phyloP scores from a whole-genome alignment of 2,888 invertebrate genomes.

The Amblyteles armatorius region DNA sequence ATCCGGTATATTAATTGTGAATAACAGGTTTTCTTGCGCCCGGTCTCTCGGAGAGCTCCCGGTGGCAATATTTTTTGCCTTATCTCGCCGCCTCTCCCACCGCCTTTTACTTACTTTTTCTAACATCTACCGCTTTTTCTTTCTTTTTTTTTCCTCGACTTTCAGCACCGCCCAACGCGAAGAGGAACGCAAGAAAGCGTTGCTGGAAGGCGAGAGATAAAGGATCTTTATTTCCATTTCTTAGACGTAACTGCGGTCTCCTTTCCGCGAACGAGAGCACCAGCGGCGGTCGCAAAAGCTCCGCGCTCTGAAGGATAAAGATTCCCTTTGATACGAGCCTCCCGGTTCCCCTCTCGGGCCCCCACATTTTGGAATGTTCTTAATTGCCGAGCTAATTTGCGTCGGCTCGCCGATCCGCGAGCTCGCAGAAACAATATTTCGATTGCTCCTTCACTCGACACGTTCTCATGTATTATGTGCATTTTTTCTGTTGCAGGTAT shows the following conservation, averaged over 20 bases:
- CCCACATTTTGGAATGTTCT: slow-evolving; percentile 61
- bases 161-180: slow-evolving; percentile 65
- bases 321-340: slow-evolving; percentile 72
- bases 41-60: slow-evolving; percentile 27
- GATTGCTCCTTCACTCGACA: background rate
- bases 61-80: slow-evolving; percentile 30
- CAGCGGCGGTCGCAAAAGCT: slow-evolving; percentile 55
- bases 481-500: slow-evolving; percentile 70
- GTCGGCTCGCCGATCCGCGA: slow-evolving; percentile 50
- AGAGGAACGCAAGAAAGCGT: slow-evolving; percentile 66
- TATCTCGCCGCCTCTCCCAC: slow-evolving; percentile 34
- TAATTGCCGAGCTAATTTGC: slow-evolving; percentile 70
- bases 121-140: slow-evolving; percentile 46
- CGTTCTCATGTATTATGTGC: slow-evolving; percentile 31
- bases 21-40: slow-evolving; percentile 47
- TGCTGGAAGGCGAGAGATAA: slow-evolving; percentile 72
- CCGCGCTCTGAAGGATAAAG: slow-evolving; percentile 69
- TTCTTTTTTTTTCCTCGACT: slow-evolving; percentile 47
- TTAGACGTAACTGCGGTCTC: slow-evolving; percentile 70
- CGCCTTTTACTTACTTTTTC: slow-evolving; percentile 20
- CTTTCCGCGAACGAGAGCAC: slow-evolving; percentile 67
- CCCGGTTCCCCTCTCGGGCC: slow-evolving; percentile 34
- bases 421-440: slow-evolving; percentile 55
- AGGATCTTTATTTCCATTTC: slow-evolving; percentile 75
- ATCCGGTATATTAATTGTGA: slow-evolving; percentile 55